Evolutionary conservation across 1,140 invertebrate genomes (phyloP).

Genomic region (Monochamus saltuarius): DNA sequence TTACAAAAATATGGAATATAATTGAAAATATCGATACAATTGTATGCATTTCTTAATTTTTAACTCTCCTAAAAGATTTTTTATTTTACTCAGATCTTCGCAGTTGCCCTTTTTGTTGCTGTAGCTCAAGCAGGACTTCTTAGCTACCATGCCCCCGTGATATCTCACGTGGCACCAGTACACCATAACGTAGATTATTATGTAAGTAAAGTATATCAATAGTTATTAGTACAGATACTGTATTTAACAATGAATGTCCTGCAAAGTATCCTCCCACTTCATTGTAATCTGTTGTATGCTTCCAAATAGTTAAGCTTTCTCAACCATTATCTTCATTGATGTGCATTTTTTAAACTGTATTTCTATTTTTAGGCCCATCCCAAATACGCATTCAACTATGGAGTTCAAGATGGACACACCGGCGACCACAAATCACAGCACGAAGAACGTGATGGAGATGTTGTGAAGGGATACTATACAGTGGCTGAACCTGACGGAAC

Average conservation of each 20-base stretch:
- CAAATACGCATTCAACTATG: slow-evolving; percentile 54
- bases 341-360: neutral
- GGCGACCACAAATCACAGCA: slow-evolving; percentile 17
- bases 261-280: no score
- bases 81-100: no score
- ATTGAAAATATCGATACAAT: no score
- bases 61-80: no score
- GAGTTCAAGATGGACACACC: slow-evolving; percentile 7
- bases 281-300: no score
- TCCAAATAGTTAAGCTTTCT: no score
- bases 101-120: neutral
- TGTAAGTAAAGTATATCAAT: no score
- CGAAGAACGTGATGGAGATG: slow-evolving; percentile 14
- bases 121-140: slow-evolving; percentile 13
- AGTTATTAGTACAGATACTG: no score
- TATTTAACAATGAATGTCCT: no score
- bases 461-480: slow-evolving; percentile 58
- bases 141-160: slow-evolving; percentile 25
- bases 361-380: slow-evolving; percentile 56
- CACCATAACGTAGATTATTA: slow-evolving; percentile 39
- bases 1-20: no score
- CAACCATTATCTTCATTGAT: neutral
- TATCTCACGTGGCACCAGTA: neutral
- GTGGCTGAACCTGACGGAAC: slow-evolving; percentile 64
- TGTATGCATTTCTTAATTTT: no score